Percentiles rank a stretch among this genome's conserved stretches.
Evolutionary conservation across 2,113 vertebrate genomes (phyloP).

Genomic region (Paedocypris sp.): DNA sequence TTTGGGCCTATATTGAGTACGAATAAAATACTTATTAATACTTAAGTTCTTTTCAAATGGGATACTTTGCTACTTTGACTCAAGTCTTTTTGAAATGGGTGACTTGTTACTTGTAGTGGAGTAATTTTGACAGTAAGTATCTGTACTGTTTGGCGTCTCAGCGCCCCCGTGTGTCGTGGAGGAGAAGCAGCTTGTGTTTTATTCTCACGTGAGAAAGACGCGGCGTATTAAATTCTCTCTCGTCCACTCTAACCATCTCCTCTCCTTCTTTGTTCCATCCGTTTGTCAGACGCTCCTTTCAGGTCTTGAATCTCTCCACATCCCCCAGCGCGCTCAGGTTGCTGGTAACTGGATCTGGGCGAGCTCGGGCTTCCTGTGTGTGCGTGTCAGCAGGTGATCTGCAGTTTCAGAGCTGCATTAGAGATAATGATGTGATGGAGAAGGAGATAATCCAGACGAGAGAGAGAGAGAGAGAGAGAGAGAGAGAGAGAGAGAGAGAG

Average conservation of each 20-base stretch:
- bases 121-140: no score
- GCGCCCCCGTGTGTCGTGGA: no score
- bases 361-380: slow-evolving; percentile 1
- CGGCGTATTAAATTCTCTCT: no score
- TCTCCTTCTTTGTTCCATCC: background rate
- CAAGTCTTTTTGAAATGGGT: no score
- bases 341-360: slow-evolving; percentile 11
- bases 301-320: slow-evolving; percentile 6
- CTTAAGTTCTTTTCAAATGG: no score
- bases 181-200: no score
- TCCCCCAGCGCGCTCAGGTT: background rate
- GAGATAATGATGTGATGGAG: slow-evolving; percentile 24
- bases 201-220: no score
- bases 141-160: no score
- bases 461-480: background rate
- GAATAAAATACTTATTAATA: no score
- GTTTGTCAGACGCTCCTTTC: slow-evolving; percentile 10
- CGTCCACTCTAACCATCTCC: background rate
- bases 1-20: no score
- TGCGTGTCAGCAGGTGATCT: slow-evolving; percentile 16
- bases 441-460: slow-evolving; percentile 33
- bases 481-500: background rate
- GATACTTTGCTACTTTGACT: no score
- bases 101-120: no score
- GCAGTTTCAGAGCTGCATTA: slow-evolving; percentile 10